These are phyloP conservation scores for Toxotes jaculatrix DNA, from an alignment of 2,113 vertebrate species.

Conservation along the genomic window DNA sequence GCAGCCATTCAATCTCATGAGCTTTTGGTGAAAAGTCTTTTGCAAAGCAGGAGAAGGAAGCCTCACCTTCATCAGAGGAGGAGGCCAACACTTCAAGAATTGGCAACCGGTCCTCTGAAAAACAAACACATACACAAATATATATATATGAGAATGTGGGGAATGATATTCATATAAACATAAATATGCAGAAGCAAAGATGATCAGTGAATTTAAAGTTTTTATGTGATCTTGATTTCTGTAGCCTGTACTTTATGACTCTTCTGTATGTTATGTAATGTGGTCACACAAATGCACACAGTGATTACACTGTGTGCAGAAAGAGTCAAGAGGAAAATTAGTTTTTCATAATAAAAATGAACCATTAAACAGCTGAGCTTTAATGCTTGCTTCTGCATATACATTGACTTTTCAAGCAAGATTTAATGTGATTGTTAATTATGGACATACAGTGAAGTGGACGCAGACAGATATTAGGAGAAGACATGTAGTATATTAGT, in stretches of 20 bases:
- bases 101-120: constrained; percentile 66
- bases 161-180: too few relatives aligned
- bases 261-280: background rate
- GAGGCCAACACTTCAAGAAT: constrained; percentile 36
- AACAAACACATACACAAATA: constrained; percentile 76
- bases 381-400: constrained; percentile 69
- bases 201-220: background rate
- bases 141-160: background rate
- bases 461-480: background rate
- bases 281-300: background rate
- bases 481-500: constrained; percentile 1
- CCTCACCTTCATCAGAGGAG: constrained; percentile 9
- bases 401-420: constrained; percentile 53
- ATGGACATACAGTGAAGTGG: constrained; percentile 3
- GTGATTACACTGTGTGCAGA: background rate
- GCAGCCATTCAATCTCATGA: constrained; percentile 72
- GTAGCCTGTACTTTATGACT: too few relatives aligned
- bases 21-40: constrained; percentile 71
- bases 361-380: background rate
- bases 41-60: constrained; percentile 78
- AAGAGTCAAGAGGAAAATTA: background rate
- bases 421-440: constrained; percentile 3
- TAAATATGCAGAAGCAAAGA: constrained; percentile 50
- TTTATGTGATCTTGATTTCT: background rate
- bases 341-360: background rate